Percentiles rank a stretch among this genome's conserved stretches.
phyloP scores from a whole-genome alignment of 2,113 vertebrate species.

The Caranx ignobilis region DNA sequence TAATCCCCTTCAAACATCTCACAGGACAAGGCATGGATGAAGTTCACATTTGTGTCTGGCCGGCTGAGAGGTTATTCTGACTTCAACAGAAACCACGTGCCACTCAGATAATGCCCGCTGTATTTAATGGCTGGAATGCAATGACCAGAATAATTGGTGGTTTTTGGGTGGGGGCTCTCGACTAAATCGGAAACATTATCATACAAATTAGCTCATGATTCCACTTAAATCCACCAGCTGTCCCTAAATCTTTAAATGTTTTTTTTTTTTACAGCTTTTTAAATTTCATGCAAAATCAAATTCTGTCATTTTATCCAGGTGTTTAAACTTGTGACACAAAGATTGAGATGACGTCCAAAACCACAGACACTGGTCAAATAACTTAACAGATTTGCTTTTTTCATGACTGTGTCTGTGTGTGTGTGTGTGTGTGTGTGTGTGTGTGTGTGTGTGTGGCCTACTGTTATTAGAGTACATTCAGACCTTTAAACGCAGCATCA shows the following conservation, averaged over 20 bases:
- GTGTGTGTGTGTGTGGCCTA: not conserved
- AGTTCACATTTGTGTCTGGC: constrained; percentile 33
- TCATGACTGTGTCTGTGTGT: not conserved
- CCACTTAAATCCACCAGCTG: constrained; percentile 3
- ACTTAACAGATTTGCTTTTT: not conserved
- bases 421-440: too few relatives aligned
- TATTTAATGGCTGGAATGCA: constrained; percentile 32
- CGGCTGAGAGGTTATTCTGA: constrained; percentile 9
- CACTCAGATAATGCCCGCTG: constrained; percentile 11
- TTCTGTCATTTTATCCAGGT: not conserved
- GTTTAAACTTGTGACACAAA: not conserved
- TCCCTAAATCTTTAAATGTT: constrained; percentile 14
- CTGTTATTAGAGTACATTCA: not conserved
- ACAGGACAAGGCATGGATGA: constrained; percentile 14
- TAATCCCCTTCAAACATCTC: constrained; percentile 37
- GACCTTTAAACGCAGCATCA: not conserved
- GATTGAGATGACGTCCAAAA: not conserved
- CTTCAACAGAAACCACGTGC: constrained; percentile 25
- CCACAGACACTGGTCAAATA: not conserved
- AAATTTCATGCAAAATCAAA: not conserved
- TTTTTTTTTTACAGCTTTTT: constrained; percentile 10
- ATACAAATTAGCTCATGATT: constrained; percentile 41
- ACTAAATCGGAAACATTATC: constrained; percentile 33
- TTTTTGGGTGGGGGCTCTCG: not conserved
- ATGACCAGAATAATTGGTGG: constrained; percentile 27